phyloP scores from a whole-genome alignment of 2,113 vertebrate genomes.

The Trematocara marginatum region DNA sequence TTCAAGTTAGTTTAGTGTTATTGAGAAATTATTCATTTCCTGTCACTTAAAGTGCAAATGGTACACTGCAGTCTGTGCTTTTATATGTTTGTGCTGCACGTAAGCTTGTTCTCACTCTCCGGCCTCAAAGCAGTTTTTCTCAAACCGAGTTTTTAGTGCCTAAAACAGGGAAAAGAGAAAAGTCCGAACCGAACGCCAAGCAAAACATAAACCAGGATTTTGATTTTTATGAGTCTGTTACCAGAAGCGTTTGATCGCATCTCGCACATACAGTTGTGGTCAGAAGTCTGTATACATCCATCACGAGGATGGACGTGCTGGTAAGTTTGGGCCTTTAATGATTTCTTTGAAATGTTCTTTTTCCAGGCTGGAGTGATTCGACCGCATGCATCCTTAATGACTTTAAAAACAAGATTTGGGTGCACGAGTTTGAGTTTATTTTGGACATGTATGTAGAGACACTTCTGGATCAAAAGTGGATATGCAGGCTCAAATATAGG shows the following conservation, averaged over 20 bases:
- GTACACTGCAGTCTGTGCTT: not conserved
- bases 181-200: not conserved
- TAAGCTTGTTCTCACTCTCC: not conserved
- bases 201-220: not conserved
- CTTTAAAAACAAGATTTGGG: not conserved
- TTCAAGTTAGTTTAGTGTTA: not conserved
- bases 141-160: not conserved
- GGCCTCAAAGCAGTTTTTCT: not conserved
- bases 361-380: not conserved
- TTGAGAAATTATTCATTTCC: not conserved
- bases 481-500: not conserved
- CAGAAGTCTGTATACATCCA: not conserved
- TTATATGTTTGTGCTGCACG: not conserved
- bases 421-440: not conserved
- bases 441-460: not conserved
- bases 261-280: not conserved
- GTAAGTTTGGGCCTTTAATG: not conserved
- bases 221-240: rapidly evolving
- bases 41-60: not conserved
- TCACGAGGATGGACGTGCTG: not conserved
- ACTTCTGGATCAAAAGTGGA: not conserved
- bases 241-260: not conserved
- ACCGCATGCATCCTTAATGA: not conserved
- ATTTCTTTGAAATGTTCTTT: not conserved
- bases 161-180: not conserved